phyloP scores from a whole-genome alignment of 2,113 vertebrate species.

The Rhinopomastus cyanomelas region DNA sequence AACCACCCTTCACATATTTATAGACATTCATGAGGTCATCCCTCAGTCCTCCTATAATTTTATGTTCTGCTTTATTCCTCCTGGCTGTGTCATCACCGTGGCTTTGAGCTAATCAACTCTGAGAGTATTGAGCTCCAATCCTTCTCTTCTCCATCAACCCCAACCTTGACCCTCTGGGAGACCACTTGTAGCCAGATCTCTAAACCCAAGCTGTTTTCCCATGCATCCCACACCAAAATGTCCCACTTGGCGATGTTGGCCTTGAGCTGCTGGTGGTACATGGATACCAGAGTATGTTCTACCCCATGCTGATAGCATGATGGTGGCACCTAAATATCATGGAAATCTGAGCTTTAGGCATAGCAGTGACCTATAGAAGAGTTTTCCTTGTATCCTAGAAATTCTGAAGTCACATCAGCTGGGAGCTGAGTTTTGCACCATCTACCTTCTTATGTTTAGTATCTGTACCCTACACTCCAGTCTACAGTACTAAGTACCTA shows the following conservation, averaged over 20 bases:
- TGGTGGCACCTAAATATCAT: not conserved
- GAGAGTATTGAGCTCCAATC: not conserved
- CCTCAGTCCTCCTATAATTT: not conserved
- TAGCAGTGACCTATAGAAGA: not conserved
- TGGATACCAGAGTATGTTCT: not conserved
- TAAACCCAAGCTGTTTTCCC: not conserved
- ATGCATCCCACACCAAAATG: not conserved
- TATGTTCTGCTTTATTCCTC: not conserved
- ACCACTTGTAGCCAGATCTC: not conserved
- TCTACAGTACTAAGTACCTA: not conserved
- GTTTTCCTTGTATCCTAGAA: not conserved
- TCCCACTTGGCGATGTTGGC: not conserved
- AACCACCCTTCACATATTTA: no score
- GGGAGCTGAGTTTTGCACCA: not conserved
- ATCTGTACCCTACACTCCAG: not conserved
- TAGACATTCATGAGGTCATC: no score
- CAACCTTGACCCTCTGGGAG: not conserved
- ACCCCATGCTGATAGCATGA: fast-evolving
- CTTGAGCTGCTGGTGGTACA: not conserved
- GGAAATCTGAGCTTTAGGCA: not conserved
- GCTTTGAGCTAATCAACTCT: no score
- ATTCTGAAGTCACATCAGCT: not conserved
- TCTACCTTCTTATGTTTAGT: not conserved
- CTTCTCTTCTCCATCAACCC: not conserved
- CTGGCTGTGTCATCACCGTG: not conserved